Evolutionary conservation across 2,797 vertebrate species (phyloP).

Genomic region (Molossus alvarezi): DNA sequence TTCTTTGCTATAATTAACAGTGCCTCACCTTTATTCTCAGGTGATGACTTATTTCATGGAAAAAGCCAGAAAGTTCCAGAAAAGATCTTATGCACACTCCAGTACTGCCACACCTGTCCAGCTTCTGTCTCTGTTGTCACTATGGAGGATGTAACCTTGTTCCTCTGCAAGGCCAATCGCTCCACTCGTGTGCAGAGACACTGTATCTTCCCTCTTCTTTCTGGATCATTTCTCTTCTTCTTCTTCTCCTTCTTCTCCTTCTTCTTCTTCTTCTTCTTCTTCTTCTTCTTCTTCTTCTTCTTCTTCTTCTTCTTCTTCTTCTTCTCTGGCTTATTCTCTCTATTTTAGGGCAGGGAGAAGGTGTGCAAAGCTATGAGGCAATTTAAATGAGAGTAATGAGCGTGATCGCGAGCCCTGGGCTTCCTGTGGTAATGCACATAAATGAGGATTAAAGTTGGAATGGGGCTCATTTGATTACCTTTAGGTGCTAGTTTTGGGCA

Average conservation of each 20-base stretch:
- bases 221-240: not conserved
- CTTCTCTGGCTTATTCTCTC: not conserved
- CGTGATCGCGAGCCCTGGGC: too few relatives aligned
- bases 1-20: not conserved
- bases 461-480: not conserved
- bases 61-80: not conserved
- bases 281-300: too few relatives aligned
- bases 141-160: fast-evolving
- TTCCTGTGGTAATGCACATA: not conserved
- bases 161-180: not conserved
- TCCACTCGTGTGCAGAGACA: not conserved
- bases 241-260: too few relatives aligned
- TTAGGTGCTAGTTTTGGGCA: too few relatives aligned
- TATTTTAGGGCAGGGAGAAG: too few relatives aligned
- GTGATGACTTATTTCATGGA: not conserved
- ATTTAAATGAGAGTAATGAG: too few relatives aligned
- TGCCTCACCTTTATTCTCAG: not conserved
- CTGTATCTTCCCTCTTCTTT: not conserved
- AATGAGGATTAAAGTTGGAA: not conserved
- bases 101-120: too few relatives aligned
- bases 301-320: not conserved
- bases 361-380: not conserved
- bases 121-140: not conserved
- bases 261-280: too few relatives aligned
- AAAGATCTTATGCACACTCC: not conserved